Evolutionary conservation across 2,797 vertebrate species (phyloP), one percentile per base, ranked within the genome.

Genomic region (Enteromius unitaeniatus): DNA sequence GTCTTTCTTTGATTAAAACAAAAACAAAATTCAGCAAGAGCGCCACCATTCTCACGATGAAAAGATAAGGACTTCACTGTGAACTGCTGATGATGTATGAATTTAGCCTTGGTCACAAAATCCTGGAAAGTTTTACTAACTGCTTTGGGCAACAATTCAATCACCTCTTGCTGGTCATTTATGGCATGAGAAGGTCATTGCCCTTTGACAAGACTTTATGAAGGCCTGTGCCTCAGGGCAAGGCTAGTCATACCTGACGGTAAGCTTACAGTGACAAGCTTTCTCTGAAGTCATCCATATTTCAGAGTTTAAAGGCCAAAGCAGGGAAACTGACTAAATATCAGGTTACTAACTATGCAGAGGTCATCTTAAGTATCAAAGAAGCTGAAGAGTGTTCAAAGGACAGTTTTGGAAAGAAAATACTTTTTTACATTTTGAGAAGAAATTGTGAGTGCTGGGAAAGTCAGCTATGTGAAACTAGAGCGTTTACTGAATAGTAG

Each of bases 261-360:
- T 78, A 60, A 80, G 75, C 64, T 82, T 85, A 80, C 80, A 67
- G 31, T 70, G 83, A 90, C 91, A 93, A 90, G 79, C 68, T 69
- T 79, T 84, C 53, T 78, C 55, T 21, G 51, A n/a, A 58, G 49
- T 64, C 62, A 26, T 58, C 78, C 78, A 76, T 65, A 67, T 72
- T 81, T 62, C 62, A 74, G 26, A 74, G 13, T 78, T 78, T 81
- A 37, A 26, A 68, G 19, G 62, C 62, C 28, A 28, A 68, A 83
- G 45, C 64, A 67, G 79, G 67, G 62, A 70, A 84, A 67, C 28
- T 60, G 11, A 28, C 70, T 28, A 4, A 42, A 53, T 85, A 88
- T 92, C 90, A 85, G 74, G 86, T 93, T 92, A 86, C 89, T 28
- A 58, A 17, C 49, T 58, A 47, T 6, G 47, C 64, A 75, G 62